Conservation (phyloP, 1,140 invertebrate species). For the Apis cerana region DNA sequence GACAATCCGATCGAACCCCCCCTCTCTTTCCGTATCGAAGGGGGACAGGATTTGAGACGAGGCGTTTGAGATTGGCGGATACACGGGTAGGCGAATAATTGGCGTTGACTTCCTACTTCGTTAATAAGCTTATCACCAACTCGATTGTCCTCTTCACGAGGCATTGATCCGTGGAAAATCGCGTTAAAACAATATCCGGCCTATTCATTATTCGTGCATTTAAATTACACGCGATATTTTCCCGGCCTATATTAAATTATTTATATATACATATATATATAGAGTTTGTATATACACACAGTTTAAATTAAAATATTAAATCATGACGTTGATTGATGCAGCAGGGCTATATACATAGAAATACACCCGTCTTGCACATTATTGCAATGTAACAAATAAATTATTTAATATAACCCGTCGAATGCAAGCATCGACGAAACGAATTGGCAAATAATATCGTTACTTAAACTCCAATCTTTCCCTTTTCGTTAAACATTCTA, state of each 20-base stretch:
- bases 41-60: conserved; percentile 21
- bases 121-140: neutral
- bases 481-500: too few species aligned
- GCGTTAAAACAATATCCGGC: neutral
- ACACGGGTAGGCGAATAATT: neutral
- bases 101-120: neutral
- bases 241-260: neutral
- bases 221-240: neutral
- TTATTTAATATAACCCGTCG: too few species aligned
- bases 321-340: too few species aligned
- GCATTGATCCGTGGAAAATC: neutral
- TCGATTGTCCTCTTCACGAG: neutral
- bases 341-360: too few species aligned
- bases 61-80: neutral
- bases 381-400: too few species aligned
- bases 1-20: conserved; percentile 20
- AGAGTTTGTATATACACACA: too few species aligned
- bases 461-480: too few species aligned
- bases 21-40: neutral
- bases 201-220: neutral
- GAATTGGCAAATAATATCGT: too few species aligned
- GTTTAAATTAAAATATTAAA: too few species aligned
- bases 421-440: too few species aligned
- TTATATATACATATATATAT: neutral
- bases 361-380: too few species aligned